Conservation (phyloP, 2,888 invertebrate genomes). For the Gortyna flavago region DNA sequence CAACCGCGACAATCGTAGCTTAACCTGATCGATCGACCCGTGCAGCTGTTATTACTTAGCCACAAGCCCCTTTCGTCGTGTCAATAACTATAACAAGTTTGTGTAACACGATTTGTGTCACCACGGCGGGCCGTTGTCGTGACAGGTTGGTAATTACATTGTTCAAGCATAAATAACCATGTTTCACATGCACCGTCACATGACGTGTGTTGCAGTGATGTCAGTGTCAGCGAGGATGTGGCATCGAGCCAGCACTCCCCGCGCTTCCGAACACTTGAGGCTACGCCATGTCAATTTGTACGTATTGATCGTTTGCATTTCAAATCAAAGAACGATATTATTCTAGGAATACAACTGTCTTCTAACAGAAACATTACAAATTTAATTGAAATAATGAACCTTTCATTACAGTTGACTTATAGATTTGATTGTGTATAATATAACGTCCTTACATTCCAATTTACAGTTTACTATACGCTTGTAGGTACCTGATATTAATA, state of each 20-base stretch:
- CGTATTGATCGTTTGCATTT: conserved; percentile 33
- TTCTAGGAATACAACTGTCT: conserved; percentile 8
- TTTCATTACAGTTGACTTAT: not conserved
- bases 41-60: too few relatives aligned
- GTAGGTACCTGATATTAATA: not conserved
- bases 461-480: conserved; percentile 4
- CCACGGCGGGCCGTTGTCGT: conserved; percentile 21
- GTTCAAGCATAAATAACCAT: conserved; percentile 37
- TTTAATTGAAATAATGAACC: not conserved
- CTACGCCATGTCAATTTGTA: conserved; percentile 24
- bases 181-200: conserved; percentile 44
- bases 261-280: conserved; percentile 52
- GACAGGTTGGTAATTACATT: conserved; percentile 39
- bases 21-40: too few relatives aligned
- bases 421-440: not conserved
- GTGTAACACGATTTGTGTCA: conserved; percentile 23
- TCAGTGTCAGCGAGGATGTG: conserved; percentile 64
- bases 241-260: conserved; percentile 62
- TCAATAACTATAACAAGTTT: conserved; percentile 36
- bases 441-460: conserved; percentile 8
- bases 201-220: conserved; percentile 46
- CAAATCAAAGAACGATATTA: conserved; percentile 22
- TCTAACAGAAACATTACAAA: conserved; percentile 1
- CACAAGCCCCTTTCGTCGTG: not conserved
- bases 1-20: too few relatives aligned